Evolutionary conservation across 2,888 invertebrate species (phyloP).

Genomic region (Lasioglossum lativentre): DNA sequence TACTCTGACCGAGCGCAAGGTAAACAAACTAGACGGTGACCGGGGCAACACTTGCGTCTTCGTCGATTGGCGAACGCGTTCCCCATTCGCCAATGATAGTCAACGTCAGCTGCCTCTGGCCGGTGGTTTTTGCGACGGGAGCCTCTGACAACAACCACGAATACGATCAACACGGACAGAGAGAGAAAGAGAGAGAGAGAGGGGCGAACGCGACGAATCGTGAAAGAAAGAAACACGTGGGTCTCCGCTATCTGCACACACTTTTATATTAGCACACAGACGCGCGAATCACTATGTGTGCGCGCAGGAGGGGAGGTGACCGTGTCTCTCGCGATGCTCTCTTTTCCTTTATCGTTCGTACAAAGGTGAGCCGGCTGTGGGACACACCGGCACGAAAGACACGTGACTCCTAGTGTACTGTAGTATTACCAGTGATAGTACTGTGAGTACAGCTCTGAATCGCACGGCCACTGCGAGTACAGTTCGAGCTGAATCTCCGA

Average conservation of each 20-base stretch:
- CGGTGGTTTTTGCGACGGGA: slow-evolving; percentile 24
- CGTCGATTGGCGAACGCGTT: slow-evolving; percentile 73
- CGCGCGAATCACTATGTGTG: not conserved
- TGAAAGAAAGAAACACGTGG: not conserved
- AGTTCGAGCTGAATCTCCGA: not conserved
- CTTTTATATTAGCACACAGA: not conserved
- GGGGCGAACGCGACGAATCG: not conserved
- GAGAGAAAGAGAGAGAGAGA: not conserved
- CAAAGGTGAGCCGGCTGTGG: slow-evolving; percentile 1
- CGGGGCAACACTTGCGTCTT: slow-evolving; percentile 74
- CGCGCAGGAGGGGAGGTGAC: not conserved
- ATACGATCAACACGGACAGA: not conserved
- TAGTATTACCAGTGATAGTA: not conserved
- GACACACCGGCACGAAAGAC: not conserved
- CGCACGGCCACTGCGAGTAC: not conserved
- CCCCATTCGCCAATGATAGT: slow-evolving; percentile 72
- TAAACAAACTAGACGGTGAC: slow-evolving; percentile 19
- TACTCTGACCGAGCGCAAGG: not conserved
- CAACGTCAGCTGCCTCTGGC: slow-evolving; percentile 41
- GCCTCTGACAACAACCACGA: slow-evolving; percentile 17
- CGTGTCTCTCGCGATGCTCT: slow-evolving; percentile 2
- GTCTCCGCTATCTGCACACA: not conserved
- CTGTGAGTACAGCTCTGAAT: not conserved
- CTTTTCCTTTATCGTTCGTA: slow-evolving; percentile 1
- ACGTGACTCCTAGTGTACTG: not conserved